Evolutionary conservation across 2,888 invertebrate genomes (phyloP).

Genomic region (Frankliniella fusca): DNA sequence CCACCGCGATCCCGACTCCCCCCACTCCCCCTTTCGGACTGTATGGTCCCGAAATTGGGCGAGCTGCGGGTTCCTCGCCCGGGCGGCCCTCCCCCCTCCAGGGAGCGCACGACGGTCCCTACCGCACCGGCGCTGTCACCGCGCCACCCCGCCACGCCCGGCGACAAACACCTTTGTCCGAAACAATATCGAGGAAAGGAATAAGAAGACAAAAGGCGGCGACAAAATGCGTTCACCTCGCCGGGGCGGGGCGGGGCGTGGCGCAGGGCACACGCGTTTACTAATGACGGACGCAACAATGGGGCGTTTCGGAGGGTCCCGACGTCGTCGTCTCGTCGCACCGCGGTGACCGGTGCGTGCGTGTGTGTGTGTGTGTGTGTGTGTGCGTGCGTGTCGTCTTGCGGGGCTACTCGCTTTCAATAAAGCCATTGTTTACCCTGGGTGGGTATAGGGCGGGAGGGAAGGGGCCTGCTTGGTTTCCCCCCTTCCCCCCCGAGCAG

Average conservation of each 20-base stretch:
- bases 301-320: not conserved
- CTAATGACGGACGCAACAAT: constrained; percentile 6
- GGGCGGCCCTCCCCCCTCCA: not conserved
- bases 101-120: not conserved
- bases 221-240: not conserved
- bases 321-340: not conserved
- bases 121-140: not conserved
- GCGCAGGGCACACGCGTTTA: not conserved
- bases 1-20: not conserved
- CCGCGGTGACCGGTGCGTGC: too few relatives aligned
- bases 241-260: not conserved
- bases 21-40: not conserved
- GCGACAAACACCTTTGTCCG: not conserved
- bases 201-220: not conserved
- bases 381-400: not conserved
- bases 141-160: not conserved
- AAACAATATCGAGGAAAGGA: constrained; percentile 11
- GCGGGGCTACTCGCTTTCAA: constrained; percentile 1
- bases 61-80: not conserved
- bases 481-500: too few relatives aligned
- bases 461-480: not conserved
- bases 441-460: not conserved
- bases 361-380: not conserved
- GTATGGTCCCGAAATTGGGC: not conserved
- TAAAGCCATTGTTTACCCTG: constrained; percentile 8